Percentiles rank a stretch among this genome's conserved stretches.
Evolutionary conservation across 1,140 invertebrate genomes (phyloP).

Genomic region (Drosophila gunungcola): DNA sequence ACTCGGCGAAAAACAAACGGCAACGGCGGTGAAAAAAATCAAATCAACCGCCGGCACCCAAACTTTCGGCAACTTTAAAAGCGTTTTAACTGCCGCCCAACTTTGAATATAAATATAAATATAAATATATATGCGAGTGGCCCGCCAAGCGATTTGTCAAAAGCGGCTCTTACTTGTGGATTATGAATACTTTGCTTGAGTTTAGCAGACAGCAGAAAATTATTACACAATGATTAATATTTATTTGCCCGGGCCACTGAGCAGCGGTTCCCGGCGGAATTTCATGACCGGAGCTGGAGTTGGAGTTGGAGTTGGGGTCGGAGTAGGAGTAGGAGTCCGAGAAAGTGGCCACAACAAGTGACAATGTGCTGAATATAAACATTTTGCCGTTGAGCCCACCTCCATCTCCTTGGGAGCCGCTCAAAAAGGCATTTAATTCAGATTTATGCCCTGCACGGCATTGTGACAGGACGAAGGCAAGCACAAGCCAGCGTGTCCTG

Average conservation of each 20-base stretch:
- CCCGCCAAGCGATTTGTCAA: conserved; percentile 80
- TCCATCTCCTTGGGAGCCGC: conserved; percentile 25
- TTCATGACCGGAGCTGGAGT: background rate
- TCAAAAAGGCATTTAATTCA: conserved; percentile 81
- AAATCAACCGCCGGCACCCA: conserved; percentile 34
- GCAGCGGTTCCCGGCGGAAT: conserved; percentile 32
- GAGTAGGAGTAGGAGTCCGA: background rate
- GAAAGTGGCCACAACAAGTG: conserved; percentile 61
- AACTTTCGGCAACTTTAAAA: conserved; percentile 43
- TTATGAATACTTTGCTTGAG: conserved; percentile 84
- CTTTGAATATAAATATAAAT: conserved; percentile 30
- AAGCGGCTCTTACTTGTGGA: conserved; percentile 81
- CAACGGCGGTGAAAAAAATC: conserved; percentile 25
- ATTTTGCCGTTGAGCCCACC: conserved; percentile 17
- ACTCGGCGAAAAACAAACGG: conserved; percentile 15
- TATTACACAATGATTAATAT: conserved; percentile 84
- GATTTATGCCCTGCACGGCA: conserved; percentile 74
- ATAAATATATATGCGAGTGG: conserved; percentile 56
- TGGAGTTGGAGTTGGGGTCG: background rate
- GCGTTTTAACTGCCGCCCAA: conserved; percentile 39
- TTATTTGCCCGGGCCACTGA: conserved; percentile 71
- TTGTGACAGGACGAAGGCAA: conserved; percentile 68
- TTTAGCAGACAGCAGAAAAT: conserved; percentile 84
- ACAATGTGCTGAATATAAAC: conserved; percentile 74
- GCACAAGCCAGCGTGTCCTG: conserved; percentile 62